Percentiles rank a stretch among this genome's conserved stretches.
These are phyloP conservation scores for Dicerorhinus sumatrensis DNA, from an alignment of 2,113 vertebrate genomes.

Conservation along the genomic window DNA sequence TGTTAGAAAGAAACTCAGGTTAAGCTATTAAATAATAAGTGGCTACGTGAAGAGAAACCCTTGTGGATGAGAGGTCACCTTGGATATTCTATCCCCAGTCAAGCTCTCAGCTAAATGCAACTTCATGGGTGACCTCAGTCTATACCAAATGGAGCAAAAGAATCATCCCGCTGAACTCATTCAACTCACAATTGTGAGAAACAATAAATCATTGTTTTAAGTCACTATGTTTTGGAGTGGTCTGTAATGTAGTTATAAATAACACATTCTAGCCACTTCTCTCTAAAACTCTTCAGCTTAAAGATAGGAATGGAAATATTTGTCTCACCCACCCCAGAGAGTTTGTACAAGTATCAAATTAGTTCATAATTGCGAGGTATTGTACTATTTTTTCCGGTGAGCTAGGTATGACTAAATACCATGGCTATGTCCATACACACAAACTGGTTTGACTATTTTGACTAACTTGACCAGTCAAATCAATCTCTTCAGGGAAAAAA, in stretches of 20 bases:
- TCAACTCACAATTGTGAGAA: not conserved
- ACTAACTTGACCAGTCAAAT: conserved; percentile 53
- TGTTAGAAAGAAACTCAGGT: not conserved
- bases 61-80: not conserved
- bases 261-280: not conserved
- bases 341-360: not conserved
- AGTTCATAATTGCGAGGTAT: not conserved
- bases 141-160: not conserved
- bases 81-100: not conserved
- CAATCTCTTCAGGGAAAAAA: not conserved
- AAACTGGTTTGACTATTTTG: not conserved
- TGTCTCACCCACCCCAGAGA: not conserved
- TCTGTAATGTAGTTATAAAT: not conserved
- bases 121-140: not conserved
- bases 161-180: too few relatives aligned
- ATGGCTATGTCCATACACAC: not conserved
- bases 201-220: not conserved
- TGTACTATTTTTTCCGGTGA: not conserved
- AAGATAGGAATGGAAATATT: not conserved
- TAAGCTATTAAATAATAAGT: not conserved
- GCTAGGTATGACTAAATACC: not conserved
- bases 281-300: not conserved
- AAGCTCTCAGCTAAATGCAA: not conserved
- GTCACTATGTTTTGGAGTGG: not conserved
- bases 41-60: not conserved